Percentiles rank a stretch among this genome's conserved stretches.
phyloP scores from a whole-genome alignment of 1,140 invertebrate species.

The Arctopsyche grandis region DNA sequence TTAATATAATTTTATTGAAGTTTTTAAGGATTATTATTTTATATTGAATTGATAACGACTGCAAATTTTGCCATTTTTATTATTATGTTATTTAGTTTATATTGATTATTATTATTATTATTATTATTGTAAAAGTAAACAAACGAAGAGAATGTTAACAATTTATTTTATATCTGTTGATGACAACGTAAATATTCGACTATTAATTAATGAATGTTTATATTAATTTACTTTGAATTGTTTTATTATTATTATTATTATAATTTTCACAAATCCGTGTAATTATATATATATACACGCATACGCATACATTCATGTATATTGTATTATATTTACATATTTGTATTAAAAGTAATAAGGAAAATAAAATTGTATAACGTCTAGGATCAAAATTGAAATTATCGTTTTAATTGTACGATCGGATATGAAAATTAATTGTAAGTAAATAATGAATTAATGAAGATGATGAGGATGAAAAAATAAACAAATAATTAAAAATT shows the following conservation, averaged over 20 bases:
- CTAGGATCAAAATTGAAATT: slow-evolving; percentile 49
- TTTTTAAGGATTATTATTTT: slow-evolving; percentile 37
- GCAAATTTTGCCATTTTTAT: slow-evolving; percentile 39
- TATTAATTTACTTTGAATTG: slow-evolving; percentile 2
- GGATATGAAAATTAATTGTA: slow-evolving; percentile 42
- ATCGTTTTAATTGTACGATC: slow-evolving; percentile 37
- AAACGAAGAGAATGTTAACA: slow-evolving; percentile 26
- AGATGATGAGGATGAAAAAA: slow-evolving; percentile 5
- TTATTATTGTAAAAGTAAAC: slow-evolving; percentile 17
- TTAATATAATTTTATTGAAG: slow-evolving; percentile 35
- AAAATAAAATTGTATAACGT: slow-evolving; percentile 49
- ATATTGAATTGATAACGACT: slow-evolving; percentile 39
- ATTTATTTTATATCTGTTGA: slow-evolving; percentile 42
- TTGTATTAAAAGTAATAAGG: slow-evolving; percentile 19
- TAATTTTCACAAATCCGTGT: slow-evolving; percentile 11
- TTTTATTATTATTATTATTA: not conserved
- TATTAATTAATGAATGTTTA: slow-evolving; percentile 13
- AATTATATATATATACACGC: not conserved
- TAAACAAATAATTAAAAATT: slow-evolving; percentile 15
- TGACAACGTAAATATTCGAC: slow-evolving; percentile 31
- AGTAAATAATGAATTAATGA: slow-evolving; percentile 37
- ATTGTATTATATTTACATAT: slow-evolving; percentile 45
- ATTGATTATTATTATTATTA: slow-evolving; percentile 32
- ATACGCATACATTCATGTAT: slow-evolving; percentile 30
- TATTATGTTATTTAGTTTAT: slow-evolving; percentile 46